Evolutionary conservation across 2,113 vertebrate species (phyloP), one percentile per base, ranked within the genome.

Genomic region (Seriola quinqueradiata): DNA sequence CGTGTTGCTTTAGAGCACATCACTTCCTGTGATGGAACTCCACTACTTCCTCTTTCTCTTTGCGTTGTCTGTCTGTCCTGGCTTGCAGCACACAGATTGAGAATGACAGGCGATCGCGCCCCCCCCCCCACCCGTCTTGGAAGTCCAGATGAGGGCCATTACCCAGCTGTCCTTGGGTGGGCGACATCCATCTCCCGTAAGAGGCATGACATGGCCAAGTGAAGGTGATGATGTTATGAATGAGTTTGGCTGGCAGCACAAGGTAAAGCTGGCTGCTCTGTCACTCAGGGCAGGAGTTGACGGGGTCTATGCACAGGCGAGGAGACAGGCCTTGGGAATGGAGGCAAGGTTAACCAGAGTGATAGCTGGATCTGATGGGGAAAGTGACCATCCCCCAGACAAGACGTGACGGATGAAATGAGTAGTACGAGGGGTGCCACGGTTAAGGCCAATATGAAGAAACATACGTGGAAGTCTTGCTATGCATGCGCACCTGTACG

Each of bases 211-310:
- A 93, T 80, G 75, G 87, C 87, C 89, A 89, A 91, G 91, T 90
- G 89, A 92, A 93, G 91, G 94, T 94, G 93, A 94, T 88, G 94
- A 85, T 86, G 91, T 93, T 93, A 94, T 94, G 90, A 86, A 95
- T 95, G 93, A 90, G 89, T 83, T 68, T 66, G 82, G 84, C 76
- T 88, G 86, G 82, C 85, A 79, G 86, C 88, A 85, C 94, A 94
- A 95, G 94, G 94, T 92, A 88, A 94, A 34, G 75, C 74, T 71
- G 81, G 75, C 74, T 73, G 72, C 89, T 92, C 90, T 40, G 90
- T 95, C 89, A 87, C 72, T 89, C 81, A 42, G 74, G 68, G 64
- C 65, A 52, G 63, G 61, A 68, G 79, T 67, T 86, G 85, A 89
- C 80, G 85, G 82, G 85, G 61, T 79, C 85, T 82, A 40, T 79